phyloP scores from a whole-genome alignment of 2,888 invertebrate genomes.

The Acanthopleura granulata region DNA sequence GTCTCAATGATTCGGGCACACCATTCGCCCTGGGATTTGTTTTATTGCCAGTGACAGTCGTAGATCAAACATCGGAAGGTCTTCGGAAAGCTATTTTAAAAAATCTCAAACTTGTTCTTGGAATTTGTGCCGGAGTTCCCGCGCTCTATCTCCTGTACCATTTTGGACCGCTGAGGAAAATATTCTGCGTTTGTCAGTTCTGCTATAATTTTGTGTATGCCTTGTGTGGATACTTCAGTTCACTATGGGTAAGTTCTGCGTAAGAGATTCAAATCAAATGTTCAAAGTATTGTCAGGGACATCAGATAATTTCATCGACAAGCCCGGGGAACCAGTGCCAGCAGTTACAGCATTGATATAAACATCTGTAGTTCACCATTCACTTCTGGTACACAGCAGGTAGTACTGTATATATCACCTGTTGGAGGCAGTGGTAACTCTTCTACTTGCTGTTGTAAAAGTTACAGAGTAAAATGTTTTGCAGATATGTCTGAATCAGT shows the following conservation, averaged over 20 bases:
- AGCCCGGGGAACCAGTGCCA: too few species aligned
- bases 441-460: too few species aligned
- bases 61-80: conserved; percentile 82
- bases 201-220: conserved; percentile 55
- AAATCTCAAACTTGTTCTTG: conserved; percentile 77
- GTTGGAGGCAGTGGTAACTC: too few species aligned
- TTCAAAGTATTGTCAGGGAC: too few species aligned
- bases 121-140: conserved; percentile 69
- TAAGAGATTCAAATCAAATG: too few species aligned
- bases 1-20: conserved; percentile 63
- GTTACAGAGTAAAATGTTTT: too few species aligned
- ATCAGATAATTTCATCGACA: too few species aligned
- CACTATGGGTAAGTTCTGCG: conserved; percentile 62
- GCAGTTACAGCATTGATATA: too few species aligned
- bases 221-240: conserved; percentile 63
- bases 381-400: too few species aligned
- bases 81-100: conserved; percentile 80
- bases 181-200: conserved; percentile 43
- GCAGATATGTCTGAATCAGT: too few species aligned
- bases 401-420: too few species aligned
- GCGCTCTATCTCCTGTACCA: conserved; percentile 78
- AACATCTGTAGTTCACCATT: too few species aligned
- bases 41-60: conserved; percentile 78
- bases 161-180: conserved; percentile 76
- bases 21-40: conserved; percentile 71